Percentiles rank a stretch among this genome's conserved stretches.
These are phyloP conservation scores for Minunthozetes semirufus DNA, from an alignment of 2,888 invertebrate genomes.

Conservation along the genomic window DNA sequence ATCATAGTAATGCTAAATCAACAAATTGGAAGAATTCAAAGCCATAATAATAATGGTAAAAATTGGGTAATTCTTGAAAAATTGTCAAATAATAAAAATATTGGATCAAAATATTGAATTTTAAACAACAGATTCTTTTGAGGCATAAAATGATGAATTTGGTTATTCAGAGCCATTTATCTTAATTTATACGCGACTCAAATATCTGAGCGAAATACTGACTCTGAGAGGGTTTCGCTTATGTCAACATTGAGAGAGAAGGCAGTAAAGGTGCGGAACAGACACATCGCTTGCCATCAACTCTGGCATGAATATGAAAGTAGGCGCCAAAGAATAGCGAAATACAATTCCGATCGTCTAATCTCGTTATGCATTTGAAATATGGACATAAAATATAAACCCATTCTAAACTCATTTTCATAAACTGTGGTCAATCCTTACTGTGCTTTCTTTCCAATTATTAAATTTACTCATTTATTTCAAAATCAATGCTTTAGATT, in stretches of 20 bases:
- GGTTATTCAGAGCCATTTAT: neutral
- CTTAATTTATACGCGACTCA: constrained; percentile 25
- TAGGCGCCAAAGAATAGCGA: neutral
- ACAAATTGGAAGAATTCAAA: no score
- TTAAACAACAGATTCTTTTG: constrained; percentile 1
- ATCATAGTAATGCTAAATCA: no score
- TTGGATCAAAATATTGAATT: constrained; percentile 5
- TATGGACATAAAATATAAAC: constrained; percentile 10
- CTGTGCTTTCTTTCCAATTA: no score
- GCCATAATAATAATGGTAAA: no score
- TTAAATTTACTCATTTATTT: no score
- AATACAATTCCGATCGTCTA: constrained; percentile 3
- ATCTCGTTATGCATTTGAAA: constrained; percentile 26
- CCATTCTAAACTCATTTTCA: constrained; percentile 11
- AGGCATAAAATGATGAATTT: constrained; percentile 17
- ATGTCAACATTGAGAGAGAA: constrained; percentile 17
- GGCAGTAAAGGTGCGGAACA: constrained; percentile 4
- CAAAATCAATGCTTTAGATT: no score
- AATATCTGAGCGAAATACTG: neutral
- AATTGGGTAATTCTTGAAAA: no score
- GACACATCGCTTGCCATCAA: constrained; percentile 14
- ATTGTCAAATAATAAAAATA: constrained; percentile 13
- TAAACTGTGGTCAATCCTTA: constrained; percentile 8
- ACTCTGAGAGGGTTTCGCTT: neutral
- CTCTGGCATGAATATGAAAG: constrained; percentile 21